Percentiles rank a stretch among this genome's conserved stretches.
phyloP scores from a whole-genome alignment of 2,888 invertebrate species.

The Anthophora plumipes region DNA sequence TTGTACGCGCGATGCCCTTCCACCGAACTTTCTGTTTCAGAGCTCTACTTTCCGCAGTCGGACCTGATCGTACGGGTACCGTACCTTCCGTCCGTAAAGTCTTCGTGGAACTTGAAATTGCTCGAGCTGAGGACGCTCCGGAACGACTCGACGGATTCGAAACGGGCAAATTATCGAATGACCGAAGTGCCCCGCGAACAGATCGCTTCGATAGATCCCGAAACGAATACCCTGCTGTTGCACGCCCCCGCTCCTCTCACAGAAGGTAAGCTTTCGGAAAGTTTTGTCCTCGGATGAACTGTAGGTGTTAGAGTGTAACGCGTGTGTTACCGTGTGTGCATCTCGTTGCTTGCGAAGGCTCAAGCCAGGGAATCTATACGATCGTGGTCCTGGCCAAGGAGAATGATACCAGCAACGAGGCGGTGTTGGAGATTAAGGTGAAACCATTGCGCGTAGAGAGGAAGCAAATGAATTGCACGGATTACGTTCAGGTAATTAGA shows the following conservation, averaged over 20 bases:
- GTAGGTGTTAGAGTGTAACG: too few relatives aligned
- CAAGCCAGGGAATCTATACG: constrained; percentile 9
- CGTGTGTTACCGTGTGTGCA: neutral
- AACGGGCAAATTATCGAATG: constrained; percentile 73
- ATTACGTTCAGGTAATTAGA: constrained; percentile 77
- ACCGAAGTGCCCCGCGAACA: constrained; percentile 67
- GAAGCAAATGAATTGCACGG: constrained; percentile 75
- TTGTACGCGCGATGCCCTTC: too few relatives aligned
- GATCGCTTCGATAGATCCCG: constrained; percentile 40
- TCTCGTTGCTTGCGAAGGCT: constrained; percentile 7
- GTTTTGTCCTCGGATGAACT: too few relatives aligned
- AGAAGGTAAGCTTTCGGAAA: constrained; percentile 64
- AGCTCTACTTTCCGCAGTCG: constrained; percentile 82
- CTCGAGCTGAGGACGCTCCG: constrained; percentile 76
- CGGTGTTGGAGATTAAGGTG: constrained; percentile 78
- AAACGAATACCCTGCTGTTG: constrained; percentile 55
- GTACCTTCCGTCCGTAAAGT: constrained; percentile 57
- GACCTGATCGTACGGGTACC: constrained; percentile 78
- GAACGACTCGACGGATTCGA: constrained; percentile 74
- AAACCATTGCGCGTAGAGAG: constrained; percentile 66
- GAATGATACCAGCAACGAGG: constrained; percentile 67
- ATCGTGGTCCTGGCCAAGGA: constrained; percentile 70
- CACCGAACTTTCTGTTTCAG: constrained; percentile 73
- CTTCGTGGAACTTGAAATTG: constrained; percentile 67
- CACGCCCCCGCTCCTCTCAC: constrained; percentile 67